Conservation (phyloP, 2,113 vertebrate genomes). For the Macheiramphus alcinus region DNA sequence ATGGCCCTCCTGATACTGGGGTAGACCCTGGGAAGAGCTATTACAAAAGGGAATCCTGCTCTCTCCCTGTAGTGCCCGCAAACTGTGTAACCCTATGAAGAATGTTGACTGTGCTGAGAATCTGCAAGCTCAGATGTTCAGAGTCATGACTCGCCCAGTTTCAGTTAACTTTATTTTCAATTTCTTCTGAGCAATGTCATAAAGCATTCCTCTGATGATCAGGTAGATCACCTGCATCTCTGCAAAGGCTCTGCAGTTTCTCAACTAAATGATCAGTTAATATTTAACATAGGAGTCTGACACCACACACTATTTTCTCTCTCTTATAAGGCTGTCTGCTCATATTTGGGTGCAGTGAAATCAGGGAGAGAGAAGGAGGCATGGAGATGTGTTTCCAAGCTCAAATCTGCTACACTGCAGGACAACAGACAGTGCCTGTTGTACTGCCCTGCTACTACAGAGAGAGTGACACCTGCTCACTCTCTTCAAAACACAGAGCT, state of each 20-base stretch:
- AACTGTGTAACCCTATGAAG: neutral
- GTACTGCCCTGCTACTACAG: neutral
- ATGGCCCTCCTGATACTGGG: neutral
- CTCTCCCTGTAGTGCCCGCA: neutral
- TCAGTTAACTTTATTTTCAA: neutral
- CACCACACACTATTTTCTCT: neutral
- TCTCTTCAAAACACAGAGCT: neutral
- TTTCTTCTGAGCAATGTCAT: neutral
- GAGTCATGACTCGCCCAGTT: neutral
- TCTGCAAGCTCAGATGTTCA: conserved; percentile 5
- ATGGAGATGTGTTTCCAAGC: neutral
- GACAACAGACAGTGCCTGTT: neutral
- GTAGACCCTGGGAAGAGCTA: neutral
- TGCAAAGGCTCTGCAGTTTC: neutral
- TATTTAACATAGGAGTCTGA: neutral
- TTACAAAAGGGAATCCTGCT: neutral
- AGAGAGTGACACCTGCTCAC: neutral
- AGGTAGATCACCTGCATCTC: neutral
- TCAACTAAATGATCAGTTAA: neutral
- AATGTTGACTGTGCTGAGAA: neutral
- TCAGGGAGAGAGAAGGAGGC: neutral
- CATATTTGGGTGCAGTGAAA: neutral
- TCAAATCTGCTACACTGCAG: neutral
- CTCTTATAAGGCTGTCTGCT: neutral
- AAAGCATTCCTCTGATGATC: neutral